Base-by-base conservation (phyloP, 92 coral and sea anemone species). In the Virgularia gustaviana region DNA sequence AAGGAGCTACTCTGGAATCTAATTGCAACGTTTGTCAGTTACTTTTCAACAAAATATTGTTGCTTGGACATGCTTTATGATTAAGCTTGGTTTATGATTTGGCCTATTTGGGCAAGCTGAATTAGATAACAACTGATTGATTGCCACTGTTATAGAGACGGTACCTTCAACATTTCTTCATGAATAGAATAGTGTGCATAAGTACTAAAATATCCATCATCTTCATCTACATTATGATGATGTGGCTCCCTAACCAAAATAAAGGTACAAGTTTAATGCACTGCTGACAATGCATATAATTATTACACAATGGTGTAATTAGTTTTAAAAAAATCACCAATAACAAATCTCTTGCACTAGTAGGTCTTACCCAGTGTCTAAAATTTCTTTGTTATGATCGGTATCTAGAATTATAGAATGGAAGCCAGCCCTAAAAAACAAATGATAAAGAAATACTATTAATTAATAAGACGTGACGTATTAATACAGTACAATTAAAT, bases 161-260 rank as follows among this genome's bases (percentile, higher is more conserved):
- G n/a, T n/a, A 92, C 98, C 88, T 92, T 92, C 11, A 92, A 55
- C 98, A 92, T 92, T 76, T 92, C 98, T 36, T 92, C 98, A 38
- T 92, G 98, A 30, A 92, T 89, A 24, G 91, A 85, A 78, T 84
- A 89, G 72, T 92, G 96, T 30, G 98, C 87, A 64, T 92, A 92
- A 2, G 92, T 84, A 47, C 88, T 89, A 75, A 92, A 92, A 72
- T 92, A 92, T 0, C 89, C 85, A 59, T 82, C 79, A 47, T 87
- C 91, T 4, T 72, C 84, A 37, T 82, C 96, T 22, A 78, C 86
- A 10, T 47, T 25, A 22, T 22, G n/a, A n/a, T n/a, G n/a, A n/a
- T n/a, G n/a, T n/a, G n/a, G n/a, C n/a, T n/a, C n/a, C n/a, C n/a
- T n/a, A n/a, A n/a, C n/a, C n/a, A n/a, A n/a, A n/a, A n/a, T n/a